These are phyloP conservation scores for Drosophila falleni DNA, from an alignment of 2,888 invertebrate genomes.

Conservation along the genomic window DNA sequence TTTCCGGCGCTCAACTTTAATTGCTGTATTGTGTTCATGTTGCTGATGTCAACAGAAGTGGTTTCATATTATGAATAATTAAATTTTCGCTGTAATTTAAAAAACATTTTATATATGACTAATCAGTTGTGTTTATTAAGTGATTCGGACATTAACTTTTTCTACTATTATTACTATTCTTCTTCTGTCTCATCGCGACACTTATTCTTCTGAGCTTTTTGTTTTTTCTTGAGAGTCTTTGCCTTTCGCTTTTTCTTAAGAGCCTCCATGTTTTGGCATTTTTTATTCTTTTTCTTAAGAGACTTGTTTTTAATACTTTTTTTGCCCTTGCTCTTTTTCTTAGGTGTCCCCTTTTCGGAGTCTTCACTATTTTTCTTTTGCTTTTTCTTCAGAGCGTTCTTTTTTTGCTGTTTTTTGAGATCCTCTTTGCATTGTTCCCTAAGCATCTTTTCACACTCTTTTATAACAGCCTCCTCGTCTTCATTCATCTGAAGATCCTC, in stretches of 20 bases:
- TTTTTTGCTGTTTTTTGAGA: not conserved
- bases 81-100: too few relatives aligned
- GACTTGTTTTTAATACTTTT: not conserved
- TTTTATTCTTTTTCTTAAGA: slow-evolving; percentile 2
- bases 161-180: not conserved
- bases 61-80: not conserved
- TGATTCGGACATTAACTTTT: not conserved
- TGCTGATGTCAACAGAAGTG: not conserved
- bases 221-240: slow-evolving; percentile 4
- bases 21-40: not conserved
- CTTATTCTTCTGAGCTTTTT: not conserved
- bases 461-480: not conserved
- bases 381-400: not conserved
- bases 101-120: not conserved
- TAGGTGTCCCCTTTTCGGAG: too few relatives aligned
- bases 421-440: too few relatives aligned
- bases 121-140: not conserved
- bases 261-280: not conserved
- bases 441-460: slow-evolving; percentile 6
- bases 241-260: slow-evolving; percentile 1
- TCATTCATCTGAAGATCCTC: not conserved
- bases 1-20: not conserved
- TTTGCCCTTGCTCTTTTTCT: not conserved
- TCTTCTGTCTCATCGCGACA: not conserved
- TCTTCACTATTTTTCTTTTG: too few relatives aligned